Evolutionary conservation across 2,888 invertebrate species (phyloP).

Genomic region (Eilema caniola): DNA sequence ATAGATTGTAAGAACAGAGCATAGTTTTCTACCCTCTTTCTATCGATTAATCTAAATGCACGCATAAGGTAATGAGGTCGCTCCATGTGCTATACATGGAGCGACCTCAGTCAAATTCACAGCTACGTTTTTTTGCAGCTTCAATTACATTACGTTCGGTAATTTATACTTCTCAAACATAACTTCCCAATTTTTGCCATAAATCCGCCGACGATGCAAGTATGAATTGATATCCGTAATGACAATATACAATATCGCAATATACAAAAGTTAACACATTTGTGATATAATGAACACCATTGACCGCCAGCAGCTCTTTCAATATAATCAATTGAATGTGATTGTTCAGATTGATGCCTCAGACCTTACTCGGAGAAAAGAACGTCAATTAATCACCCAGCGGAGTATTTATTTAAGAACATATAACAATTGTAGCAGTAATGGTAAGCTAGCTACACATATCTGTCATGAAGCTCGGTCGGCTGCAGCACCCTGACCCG

Average conservation of each 20-base stretch:
- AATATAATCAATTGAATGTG: slow-evolving; percentile 74
- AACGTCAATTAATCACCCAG: slow-evolving; percentile 34
- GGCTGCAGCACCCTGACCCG: slow-evolving; percentile 67
- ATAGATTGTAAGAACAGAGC: no score
- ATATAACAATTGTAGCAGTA: slow-evolving; percentile 22
- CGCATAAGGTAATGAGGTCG: no score
- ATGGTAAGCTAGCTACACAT: slow-evolving; percentile 36
- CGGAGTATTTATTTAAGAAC: slow-evolving; percentile 16
- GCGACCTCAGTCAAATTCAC: no score
- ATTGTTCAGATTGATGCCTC: slow-evolving; percentile 69
- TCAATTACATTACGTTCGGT: neutral
- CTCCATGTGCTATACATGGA: no score
- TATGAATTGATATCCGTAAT: neutral
- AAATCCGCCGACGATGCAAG: neutral
- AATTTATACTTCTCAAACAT: neutral
- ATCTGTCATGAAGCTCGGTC: slow-evolving; percentile 45
- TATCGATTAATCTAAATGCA: neutral
- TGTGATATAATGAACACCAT: slow-evolving; percentile 27
- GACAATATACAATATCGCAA: neutral
- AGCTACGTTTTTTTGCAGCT: no score
- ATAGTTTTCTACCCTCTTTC: neutral
- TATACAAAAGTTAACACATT: slow-evolving; percentile 30
- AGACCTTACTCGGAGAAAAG: slow-evolving; percentile 49
- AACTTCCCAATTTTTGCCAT: neutral
- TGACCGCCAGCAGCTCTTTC: slow-evolving; percentile 55